Conservation (phyloP, 2,113 vertebrate genomes). For the Bufo gargarizans region DNA sequence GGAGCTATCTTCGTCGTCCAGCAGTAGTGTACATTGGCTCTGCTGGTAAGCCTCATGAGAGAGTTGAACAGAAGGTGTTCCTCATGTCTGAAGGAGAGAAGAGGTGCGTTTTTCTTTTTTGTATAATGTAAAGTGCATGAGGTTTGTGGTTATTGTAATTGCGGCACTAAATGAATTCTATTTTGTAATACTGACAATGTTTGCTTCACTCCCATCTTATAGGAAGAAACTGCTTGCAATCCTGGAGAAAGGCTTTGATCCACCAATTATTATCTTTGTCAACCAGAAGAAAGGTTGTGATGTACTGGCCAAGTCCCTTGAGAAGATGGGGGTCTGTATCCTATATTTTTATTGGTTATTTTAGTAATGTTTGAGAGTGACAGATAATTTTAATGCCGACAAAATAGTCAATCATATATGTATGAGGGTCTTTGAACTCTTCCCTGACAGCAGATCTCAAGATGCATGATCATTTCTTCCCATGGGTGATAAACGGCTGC, state of each 20-base stretch:
- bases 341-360: background rate
- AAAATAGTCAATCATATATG: too few relatives aligned
- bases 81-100: slow-evolving; percentile 97
- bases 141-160: background rate
- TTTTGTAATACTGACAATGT: background rate
- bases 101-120: slow-evolving; percentile 72
- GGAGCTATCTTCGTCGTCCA: slow-evolving; percentile 92
- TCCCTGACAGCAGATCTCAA: too few relatives aligned
- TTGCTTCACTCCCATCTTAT: slow-evolving; percentile 44
- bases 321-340: slow-evolving; percentile 94
- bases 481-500: too few relatives aligned
- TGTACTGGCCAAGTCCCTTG: slow-evolving; percentile 95
- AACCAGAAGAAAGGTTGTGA: slow-evolving; percentile 99
- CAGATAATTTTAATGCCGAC: too few relatives aligned
- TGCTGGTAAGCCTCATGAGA: slow-evolving; percentile 94
- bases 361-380: background rate
- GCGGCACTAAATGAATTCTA: too few relatives aligned
- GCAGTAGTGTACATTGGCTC: slow-evolving; percentile 98
- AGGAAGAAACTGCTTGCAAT: slow-evolving; percentile 97
- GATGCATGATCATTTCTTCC: too few relatives aligned
- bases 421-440: too few relatives aligned
- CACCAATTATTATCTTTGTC: slow-evolving; percentile 98
- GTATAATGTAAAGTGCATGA: background rate
- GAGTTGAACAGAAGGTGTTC: slow-evolving; percentile 97
- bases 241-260: slow-evolving; percentile 91